Evolutionary conservation across 1,140 invertebrate species (phyloP).

Genomic region (Macrobrachium rosenbergii): DNA sequence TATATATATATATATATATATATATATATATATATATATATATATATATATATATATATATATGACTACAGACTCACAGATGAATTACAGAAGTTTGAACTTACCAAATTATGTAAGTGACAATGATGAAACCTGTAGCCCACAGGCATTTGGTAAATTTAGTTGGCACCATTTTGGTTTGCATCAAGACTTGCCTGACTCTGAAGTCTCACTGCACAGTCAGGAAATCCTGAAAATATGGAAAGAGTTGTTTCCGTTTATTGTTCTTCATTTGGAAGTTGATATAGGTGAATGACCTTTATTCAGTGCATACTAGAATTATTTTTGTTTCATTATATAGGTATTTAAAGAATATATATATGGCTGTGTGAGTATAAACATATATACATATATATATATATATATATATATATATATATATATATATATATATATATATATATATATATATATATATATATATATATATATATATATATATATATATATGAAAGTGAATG

Average conservation of each 20-base stretch:
- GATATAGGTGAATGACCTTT: not conserved
- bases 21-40: constrained; percentile 2
- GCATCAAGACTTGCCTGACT: no score
- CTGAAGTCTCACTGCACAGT: no score
- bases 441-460: constrained; percentile 10
- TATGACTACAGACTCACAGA: not conserved
- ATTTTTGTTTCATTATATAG: not conserved
- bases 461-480: constrained; percentile 17
- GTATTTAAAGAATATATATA: not conserved
- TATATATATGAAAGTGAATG: not conserved
- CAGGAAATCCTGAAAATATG: no score
- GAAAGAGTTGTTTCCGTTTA: no score
- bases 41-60: not conserved
- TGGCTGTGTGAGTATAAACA: no score
- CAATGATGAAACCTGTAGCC: no score
- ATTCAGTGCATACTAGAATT: not conserved
- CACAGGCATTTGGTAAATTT: no score
- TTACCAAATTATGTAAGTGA: no score
- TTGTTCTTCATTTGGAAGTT: no score
- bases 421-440: constrained; percentile 10
- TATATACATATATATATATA: constrained; percentile 1
- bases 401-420: not conserved
- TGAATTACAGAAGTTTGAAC: not conserved
- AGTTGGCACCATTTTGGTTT: no score
- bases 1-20: constrained; percentile 17